phyloP scores from a whole-genome alignment of 2,888 invertebrate species.

The Hirtodrosophila cameraria region DNA sequence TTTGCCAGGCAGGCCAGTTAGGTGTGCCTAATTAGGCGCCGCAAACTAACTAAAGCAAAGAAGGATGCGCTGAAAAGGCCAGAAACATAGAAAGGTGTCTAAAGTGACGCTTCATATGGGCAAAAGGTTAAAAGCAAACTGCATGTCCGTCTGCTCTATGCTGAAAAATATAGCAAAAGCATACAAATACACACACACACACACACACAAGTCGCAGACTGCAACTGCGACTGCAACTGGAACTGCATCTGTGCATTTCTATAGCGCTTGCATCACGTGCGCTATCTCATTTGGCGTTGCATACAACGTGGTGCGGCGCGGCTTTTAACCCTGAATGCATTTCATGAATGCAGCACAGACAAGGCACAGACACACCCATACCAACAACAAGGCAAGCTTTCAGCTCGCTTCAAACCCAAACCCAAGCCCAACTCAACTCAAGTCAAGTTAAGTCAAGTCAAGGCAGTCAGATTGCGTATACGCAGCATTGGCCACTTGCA shows the following conservation, averaged over 20 bases:
- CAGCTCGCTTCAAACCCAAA: background rate
- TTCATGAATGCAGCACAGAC: slow-evolving; percentile 70
- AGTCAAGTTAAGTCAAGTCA: slow-evolving; percentile 13
- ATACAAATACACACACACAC: slow-evolving; percentile 26
- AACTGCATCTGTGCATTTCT: slow-evolving; percentile 34
- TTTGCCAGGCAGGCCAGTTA: slow-evolving; percentile 45
- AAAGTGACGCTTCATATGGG: slow-evolving; percentile 78
- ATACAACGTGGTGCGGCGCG: slow-evolving; percentile 48
- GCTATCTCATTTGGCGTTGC: slow-evolving; percentile 66
- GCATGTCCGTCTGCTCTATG: slow-evolving; percentile 22
- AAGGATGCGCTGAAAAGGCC: slow-evolving; percentile 51
- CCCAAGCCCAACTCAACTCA: slow-evolving; percentile 3
- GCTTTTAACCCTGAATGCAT: slow-evolving; percentile 77
- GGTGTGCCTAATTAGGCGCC: slow-evolving; percentile 72
- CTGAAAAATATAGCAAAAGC: slow-evolving; percentile 34
- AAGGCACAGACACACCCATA: slow-evolving; percentile 61
- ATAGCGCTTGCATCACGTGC: slow-evolving; percentile 62
- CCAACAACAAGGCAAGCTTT: background rate
- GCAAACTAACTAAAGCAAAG: slow-evolving; percentile 54
- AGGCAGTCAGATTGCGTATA: slow-evolving; percentile 68
- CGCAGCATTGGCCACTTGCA: slow-evolving; percentile 78
- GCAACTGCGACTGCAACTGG: slow-evolving; percentile 19
- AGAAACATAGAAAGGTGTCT: slow-evolving; percentile 68
- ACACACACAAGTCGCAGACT: slow-evolving; percentile 1
- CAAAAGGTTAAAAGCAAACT: slow-evolving; percentile 62